These are phyloP conservation scores for Hydraecia micacea DNA, from an alignment of 2,888 invertebrate species.

Conservation along the genomic window DNA sequence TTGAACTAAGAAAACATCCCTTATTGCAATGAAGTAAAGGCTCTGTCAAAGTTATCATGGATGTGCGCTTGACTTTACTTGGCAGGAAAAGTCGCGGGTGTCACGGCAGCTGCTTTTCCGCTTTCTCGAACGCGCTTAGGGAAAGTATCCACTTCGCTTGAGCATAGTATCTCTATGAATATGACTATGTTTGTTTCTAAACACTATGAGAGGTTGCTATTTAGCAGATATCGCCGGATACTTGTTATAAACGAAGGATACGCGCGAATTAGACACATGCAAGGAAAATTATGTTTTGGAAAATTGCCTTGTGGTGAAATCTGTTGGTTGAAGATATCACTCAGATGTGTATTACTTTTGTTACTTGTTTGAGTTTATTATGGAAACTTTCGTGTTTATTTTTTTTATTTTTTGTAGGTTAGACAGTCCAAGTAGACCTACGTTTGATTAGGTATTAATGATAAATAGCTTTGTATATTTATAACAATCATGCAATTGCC, in stretches of 20 bases:
- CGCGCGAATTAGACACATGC: constrained; percentile 41
- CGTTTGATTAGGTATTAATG: too few relatives aligned
- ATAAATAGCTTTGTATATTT: not conserved
- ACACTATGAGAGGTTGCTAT: constrained; percentile 30
- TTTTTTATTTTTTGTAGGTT: not conserved
- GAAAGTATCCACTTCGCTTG: constrained; percentile 69
- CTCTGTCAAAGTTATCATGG: not conserved
- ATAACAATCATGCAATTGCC: too few relatives aligned
- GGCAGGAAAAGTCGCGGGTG: constrained; percentile 77
- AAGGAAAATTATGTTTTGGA: constrained; percentile 25
- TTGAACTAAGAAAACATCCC: not conserved
- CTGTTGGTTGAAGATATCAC: not conserved
- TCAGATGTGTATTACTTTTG: not conserved
- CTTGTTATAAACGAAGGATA: constrained; percentile 23
- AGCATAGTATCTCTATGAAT: constrained; percentile 46
- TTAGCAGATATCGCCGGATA: constrained; percentile 46
- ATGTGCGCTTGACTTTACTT: constrained; percentile 18
- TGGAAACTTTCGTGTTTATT: not conserved
- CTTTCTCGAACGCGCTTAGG: constrained; percentile 79
- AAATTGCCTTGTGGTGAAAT: constrained; percentile 21
- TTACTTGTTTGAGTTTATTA: not conserved
- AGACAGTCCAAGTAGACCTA: not conserved
- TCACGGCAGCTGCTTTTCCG: constrained; percentile 82
- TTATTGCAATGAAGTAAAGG: constrained; percentile 25
- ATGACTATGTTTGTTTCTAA: constrained; percentile 50